Conservation (phyloP, 2,797 vertebrate species). For the Eulemur coronatus region DNA sequence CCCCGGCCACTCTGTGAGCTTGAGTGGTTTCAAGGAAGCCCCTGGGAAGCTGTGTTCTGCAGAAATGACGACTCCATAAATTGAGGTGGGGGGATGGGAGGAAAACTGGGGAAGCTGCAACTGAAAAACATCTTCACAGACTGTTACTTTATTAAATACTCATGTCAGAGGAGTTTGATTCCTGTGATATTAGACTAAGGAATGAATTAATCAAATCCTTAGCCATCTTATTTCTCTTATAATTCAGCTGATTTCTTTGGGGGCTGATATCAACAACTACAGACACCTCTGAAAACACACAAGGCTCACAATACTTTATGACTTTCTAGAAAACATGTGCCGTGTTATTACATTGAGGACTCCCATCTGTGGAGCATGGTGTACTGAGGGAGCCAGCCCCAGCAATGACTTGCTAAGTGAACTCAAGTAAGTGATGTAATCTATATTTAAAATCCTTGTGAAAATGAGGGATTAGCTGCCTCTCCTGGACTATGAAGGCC, state of each 20-base stretch:
- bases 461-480: neutral
- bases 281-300: neutral
- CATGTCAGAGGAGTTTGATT: neutral
- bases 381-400: neutral
- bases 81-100: neutral
- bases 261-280: neutral
- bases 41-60: neutral
- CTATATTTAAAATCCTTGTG: neutral
- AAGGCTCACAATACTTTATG: neutral
- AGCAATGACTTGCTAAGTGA: neutral
- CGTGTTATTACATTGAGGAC: neutral
- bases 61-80: neutral
- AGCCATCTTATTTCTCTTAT: neutral
- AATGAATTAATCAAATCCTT: neutral
- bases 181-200: neutral
- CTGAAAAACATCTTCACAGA: neutral
- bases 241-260: neutral
- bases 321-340: neutral
- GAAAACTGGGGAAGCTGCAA: neutral
- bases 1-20: neutral
- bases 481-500: neutral
- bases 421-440: neutral
- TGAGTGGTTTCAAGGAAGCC: neutral
- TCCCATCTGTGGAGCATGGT: neutral
- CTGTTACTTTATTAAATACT: neutral